phyloP scores from a whole-genome alignment of 2,797 vertebrate species.

The Spinus pinus region DNA sequence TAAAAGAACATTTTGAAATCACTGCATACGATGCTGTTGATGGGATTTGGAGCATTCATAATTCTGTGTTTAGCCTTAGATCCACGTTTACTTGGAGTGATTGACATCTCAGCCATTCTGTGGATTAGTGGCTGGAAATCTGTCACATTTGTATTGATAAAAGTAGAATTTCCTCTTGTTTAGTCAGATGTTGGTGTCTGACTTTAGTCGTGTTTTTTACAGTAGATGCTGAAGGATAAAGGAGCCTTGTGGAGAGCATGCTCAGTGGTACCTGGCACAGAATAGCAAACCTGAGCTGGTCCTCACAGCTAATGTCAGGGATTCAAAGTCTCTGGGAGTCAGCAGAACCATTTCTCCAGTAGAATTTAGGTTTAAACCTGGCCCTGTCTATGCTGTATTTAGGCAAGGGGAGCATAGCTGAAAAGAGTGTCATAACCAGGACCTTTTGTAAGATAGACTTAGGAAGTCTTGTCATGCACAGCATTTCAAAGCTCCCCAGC shows the following conservation, averaged over 20 bases:
- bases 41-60: accelerated
- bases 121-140: neutral
- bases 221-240: neutral
- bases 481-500: neutral
- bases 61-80: neutral
- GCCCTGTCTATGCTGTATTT: accelerated
- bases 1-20: neutral
- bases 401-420: neutral
- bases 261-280: neutral
- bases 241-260: neutral
- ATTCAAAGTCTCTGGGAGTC: neutral
- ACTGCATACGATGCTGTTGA: neutral
- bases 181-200: neutral
- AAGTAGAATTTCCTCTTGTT: neutral
- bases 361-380: neutral
- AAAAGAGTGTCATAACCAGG: neutral
- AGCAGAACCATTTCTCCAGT: neutral
- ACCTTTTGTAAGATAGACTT: neutral
- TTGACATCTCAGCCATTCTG: neutral
- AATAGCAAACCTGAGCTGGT: neutral
- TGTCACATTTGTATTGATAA: neutral
- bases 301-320: neutral
- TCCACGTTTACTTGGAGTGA: neutral
- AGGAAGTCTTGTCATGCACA: neutral
- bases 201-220: neutral